Evolutionary conservation across 2,888 invertebrate species (phyloP), one percentile per base, ranked within the genome.

Genomic region (Desoria tigrina): DNA sequence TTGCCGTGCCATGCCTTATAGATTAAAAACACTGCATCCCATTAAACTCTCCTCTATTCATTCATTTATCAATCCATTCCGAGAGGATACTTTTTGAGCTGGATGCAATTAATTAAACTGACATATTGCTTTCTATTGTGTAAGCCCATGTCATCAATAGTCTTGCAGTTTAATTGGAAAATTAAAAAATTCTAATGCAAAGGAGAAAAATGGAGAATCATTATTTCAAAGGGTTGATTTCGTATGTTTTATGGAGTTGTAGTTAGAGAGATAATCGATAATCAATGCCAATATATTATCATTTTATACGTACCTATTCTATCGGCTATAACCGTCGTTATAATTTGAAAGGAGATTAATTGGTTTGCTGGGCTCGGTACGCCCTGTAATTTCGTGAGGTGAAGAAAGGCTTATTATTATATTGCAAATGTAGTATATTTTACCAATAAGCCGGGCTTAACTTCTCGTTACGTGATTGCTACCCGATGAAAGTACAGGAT

Each of bases 51-150:
- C n/a, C n/a, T n/a, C 9, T 45, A 16, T 45, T 45, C 45, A 16
- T 16, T 45, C 45, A 18, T 45, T 45, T 21, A 11, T 45, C 21
- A 21, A 45, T 45, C 45, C 32, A 32, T 32, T 32, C 32, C 11
- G 32, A 32, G 32, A 32, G 32, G 32, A 32, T 32, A 11, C 32
- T 58, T 26, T 27, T 42, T 58, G 26, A 45, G 42, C 45, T 42
- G 58, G 61, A 61, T 65, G 68, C 58, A 65, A 68, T 68, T 65
- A 58, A 68, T 68, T 65, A 61, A 56, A 56, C 62, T 67, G 67
- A 67, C 67, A 57, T 23, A 54, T 54, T 54, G 28, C 28, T 54
- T n/a, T 16, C 32, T n/a, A 28, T 54, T 54, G 54, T 54, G 23
- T 51, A 18, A 23, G 56, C 45, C 45, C 16, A 18, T 45, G 45